These are phyloP conservation scores for Antheraea assamensis DNA, from an alignment of 2,888 invertebrate species.

Conservation along the genomic window DNA sequence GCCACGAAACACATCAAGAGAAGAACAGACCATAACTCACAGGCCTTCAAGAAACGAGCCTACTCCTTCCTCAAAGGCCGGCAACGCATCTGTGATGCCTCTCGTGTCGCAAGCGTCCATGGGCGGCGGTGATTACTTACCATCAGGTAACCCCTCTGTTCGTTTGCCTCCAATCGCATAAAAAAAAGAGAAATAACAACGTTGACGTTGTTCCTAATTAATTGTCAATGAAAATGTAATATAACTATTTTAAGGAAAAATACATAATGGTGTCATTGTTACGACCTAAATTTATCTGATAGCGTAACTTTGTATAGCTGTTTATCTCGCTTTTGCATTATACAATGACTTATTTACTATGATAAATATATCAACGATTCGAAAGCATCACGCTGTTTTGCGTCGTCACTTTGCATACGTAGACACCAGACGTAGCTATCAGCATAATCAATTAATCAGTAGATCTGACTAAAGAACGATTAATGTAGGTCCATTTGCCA, in stretches of 20 bases:
- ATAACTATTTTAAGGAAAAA: background rate
- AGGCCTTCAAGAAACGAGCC: too few species aligned
- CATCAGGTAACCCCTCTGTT: too few species aligned
- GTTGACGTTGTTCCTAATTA: background rate
- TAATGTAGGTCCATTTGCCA: background rate
- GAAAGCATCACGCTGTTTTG: background rate
- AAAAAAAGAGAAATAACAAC: background rate
- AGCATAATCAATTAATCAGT: too few species aligned
- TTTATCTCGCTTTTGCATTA: background rate
- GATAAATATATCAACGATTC: background rate
- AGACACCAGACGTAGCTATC: background rate
- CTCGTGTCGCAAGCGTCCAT: too few species aligned
- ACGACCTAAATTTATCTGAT: slow-evolving; percentile 3
- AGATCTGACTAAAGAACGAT: background rate
- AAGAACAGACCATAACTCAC: too few species aligned
- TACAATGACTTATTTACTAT: too few species aligned
- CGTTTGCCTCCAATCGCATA: too few species aligned
- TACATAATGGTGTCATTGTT: background rate
- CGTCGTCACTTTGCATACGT: background rate
- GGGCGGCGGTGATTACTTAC: too few species aligned
- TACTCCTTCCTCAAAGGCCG: too few species aligned
- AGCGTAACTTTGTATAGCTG: background rate
- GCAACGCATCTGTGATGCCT: too few species aligned
- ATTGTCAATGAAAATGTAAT: background rate
- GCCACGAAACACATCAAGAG: too few species aligned